A percentile compares a stretch with the other conserved stretches of the same genome.
Conservation (phyloP, 2,888 invertebrate genomes). For the Chelonus formosanus region DNA sequence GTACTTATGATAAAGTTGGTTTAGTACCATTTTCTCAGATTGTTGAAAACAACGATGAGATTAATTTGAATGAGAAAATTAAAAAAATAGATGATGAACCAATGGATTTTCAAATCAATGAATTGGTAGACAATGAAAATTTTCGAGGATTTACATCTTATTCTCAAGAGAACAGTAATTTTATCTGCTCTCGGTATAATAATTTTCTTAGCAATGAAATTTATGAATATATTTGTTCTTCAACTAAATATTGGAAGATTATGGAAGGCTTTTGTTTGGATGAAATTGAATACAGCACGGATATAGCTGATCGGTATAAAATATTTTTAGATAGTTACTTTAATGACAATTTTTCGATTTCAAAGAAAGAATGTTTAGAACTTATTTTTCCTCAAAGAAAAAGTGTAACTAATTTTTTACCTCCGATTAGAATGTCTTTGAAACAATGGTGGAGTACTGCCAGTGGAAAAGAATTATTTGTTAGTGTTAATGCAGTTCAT, state of each 20-base stretch:
- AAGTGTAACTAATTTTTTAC: not conserved
- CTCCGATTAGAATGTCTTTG: constrained; percentile 1
- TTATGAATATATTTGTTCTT: not conserved
- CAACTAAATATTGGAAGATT: not conserved
- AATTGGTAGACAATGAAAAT: constrained; percentile 13
- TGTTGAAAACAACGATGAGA: constrained; percentile 1
- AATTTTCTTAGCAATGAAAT: not conserved
- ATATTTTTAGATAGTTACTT: constrained; percentile 6
- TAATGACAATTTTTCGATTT: not conserved
- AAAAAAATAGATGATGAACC: constrained; percentile 3
- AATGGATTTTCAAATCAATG: not conserved
- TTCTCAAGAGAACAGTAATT: constrained; percentile 8
- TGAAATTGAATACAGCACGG: constrained; percentile 30
- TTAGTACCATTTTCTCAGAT: constrained; percentile 33
- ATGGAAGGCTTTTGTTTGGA: constrained; percentile 3
- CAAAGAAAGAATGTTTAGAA: not conserved
- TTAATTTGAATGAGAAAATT: not conserved
- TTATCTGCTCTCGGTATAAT: not conserved
- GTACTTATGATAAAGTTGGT: constrained; percentile 9
- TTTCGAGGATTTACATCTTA: constrained; percentile 31
- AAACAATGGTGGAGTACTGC: constrained; percentile 42
- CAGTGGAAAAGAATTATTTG: constrained; percentile 43
- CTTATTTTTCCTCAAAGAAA: not conserved
- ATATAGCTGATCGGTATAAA: constrained; percentile 9
- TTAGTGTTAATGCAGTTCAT: constrained; percentile 40